Evolutionary conservation across 2,888 invertebrate genomes (phyloP).

Genomic region (Ptilodon capucinus): DNA sequence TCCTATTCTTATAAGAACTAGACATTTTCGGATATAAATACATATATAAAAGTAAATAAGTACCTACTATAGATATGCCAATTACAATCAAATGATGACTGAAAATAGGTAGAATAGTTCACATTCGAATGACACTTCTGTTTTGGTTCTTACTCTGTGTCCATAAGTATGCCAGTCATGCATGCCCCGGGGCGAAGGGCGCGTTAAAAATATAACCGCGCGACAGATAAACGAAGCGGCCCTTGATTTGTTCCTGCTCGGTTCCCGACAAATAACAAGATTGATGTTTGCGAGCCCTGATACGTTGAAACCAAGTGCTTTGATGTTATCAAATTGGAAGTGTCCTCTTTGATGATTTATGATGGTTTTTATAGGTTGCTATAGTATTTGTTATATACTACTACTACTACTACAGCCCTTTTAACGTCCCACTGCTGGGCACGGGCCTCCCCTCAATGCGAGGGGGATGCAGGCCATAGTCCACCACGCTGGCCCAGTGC

Average conservation of each 20-base stretch:
- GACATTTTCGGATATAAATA: too few relatives aligned
- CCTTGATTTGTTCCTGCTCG: slow-evolving; percentile 54
- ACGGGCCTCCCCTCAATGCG: too few relatives aligned
- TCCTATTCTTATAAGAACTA: too few relatives aligned
- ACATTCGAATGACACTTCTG: background rate
- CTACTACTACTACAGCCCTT: too few relatives aligned
- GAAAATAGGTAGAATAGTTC: too few relatives aligned
- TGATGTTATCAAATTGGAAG: slow-evolving; percentile 25
- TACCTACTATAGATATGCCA: too few relatives aligned
- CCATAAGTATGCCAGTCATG: slow-evolving; percentile 48
- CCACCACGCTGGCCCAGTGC: too few relatives aligned
- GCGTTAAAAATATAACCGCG: slow-evolving; percentile 57
- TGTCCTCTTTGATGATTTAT: slow-evolving; percentile 20
- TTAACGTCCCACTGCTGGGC: too few relatives aligned
- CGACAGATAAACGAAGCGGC: slow-evolving; percentile 48
- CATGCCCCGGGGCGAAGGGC: slow-evolving; percentile 34
- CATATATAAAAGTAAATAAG: too few relatives aligned
- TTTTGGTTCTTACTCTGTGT: slow-evolving; percentile 29
- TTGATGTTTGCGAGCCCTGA: slow-evolving; percentile 27
- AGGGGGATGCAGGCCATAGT: too few relatives aligned
- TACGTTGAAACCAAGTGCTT: slow-evolving; percentile 1
- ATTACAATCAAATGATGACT: too few relatives aligned
- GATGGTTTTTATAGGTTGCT: slow-evolving; percentile 2
- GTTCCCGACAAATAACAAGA: slow-evolving; percentile 41
- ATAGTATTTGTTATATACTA: background rate